Conservation (phyloP, 2,113 vertebrate species). For the Aegithalos caudatus region DNA sequence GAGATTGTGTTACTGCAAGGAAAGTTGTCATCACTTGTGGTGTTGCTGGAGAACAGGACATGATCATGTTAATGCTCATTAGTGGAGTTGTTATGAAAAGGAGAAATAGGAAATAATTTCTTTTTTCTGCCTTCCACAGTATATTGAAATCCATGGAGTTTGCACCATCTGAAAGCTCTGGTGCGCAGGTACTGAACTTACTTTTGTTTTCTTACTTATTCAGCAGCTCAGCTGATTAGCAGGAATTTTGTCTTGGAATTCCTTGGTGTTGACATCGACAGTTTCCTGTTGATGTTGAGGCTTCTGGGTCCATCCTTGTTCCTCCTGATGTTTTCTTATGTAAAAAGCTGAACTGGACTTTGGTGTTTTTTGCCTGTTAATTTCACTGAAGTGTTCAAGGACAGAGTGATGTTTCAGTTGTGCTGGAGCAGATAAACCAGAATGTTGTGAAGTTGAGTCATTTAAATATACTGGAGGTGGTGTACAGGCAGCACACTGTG, state of each 20-base stretch:
- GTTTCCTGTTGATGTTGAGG: not conserved
- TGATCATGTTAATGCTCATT: conserved; percentile 19
- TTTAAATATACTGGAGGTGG: not conserved
- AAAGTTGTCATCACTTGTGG: conserved; percentile 52
- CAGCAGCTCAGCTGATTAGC: not conserved
- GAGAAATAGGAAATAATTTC: conserved; percentile 35
- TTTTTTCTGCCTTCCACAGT: conserved; percentile 72
- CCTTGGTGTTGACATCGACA: not conserved
- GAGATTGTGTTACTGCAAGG: conserved; percentile 57
- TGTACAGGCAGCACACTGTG: not conserved
- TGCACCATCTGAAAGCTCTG: conserved; percentile 82
- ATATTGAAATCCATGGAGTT: conserved; percentile 98
- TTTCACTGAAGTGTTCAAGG: not conserved
- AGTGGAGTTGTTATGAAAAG: not conserved
- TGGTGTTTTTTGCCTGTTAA: not conserved
- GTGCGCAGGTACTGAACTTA: conserved; percentile 81
- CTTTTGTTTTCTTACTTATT: not conserved
- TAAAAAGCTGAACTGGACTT: not conserved
- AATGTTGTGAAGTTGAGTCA: not conserved
- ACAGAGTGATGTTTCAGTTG: not conserved
- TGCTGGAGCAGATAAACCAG: not conserved
- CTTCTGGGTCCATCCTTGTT: not conserved
- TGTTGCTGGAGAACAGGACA: conserved; percentile 54
- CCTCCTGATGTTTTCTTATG: not conserved
- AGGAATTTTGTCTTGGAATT: not conserved